Conservation (phyloP, 1,140 invertebrate species). For the Hyphantria cunea region DNA sequence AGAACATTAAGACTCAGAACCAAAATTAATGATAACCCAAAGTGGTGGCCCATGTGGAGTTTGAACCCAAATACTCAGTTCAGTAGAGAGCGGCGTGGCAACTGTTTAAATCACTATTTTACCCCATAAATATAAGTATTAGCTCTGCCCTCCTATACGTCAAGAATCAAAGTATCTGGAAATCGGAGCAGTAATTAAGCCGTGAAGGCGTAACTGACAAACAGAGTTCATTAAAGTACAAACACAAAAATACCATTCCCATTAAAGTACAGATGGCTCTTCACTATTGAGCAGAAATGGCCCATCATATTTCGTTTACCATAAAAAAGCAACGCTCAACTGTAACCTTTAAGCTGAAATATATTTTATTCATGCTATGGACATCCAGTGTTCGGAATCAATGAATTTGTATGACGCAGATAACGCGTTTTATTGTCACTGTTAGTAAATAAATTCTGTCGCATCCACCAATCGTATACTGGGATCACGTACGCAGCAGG, state of each 20-base stretch:
- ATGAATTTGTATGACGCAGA: constrained; percentile 62
- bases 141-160: too few species aligned
- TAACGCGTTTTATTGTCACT: constrained; percentile 62
- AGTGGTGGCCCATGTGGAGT: too few species aligned
- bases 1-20: too few species aligned
- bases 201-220: too few species aligned
- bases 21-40: too few species aligned
- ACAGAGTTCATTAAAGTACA: too few species aligned
- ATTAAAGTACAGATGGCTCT: background rate
- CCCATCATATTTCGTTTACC: constrained; percentile 7
- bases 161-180: too few species aligned
- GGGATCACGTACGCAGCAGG: constrained; percentile 71
- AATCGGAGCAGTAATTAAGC: too few species aligned
- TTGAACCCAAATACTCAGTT: too few species aligned
- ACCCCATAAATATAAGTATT: too few species aligned
- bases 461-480: constrained; percentile 65
- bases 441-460: constrained; percentile 64
- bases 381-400: constrained; percentile 32
- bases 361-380: constrained; percentile 49
- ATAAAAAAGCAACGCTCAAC: constrained; percentile 14
- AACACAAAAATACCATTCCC: background rate
- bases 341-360: constrained; percentile 32
- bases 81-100: too few species aligned
- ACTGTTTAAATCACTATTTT: too few species aligned
- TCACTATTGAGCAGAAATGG: background rate